These are phyloP conservation scores for Felis catus DNA, from an alignment of 2,113 vertebrate genomes.

Conservation along the genomic window DNA sequence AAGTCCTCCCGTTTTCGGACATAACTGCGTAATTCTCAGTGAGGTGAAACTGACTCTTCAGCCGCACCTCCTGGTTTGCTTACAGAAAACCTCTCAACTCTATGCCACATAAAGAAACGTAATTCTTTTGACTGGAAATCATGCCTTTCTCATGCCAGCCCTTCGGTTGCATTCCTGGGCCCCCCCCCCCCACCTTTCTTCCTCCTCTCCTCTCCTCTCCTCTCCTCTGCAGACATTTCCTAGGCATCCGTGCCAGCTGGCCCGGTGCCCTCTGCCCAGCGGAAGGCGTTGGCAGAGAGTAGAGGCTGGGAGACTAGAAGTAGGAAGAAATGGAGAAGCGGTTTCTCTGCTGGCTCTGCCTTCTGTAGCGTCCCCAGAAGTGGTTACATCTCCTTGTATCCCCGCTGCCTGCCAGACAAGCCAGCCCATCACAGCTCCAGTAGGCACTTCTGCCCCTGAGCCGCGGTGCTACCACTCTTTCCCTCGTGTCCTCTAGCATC, in stretches of 20 bases:
- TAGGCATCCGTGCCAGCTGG: accelerated
- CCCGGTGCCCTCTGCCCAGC: neutral
- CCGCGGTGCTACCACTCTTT: neutral
- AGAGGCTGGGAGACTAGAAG: accelerated
- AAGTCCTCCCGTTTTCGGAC: neutral
- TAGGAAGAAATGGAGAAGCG: neutral
- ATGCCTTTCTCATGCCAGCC: neutral
- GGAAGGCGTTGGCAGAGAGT: neutral
- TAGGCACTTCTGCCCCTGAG: neutral
- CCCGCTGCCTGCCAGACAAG: neutral
- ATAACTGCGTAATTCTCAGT: neutral
- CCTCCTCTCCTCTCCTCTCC: neutral
- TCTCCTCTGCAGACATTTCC: neutral
- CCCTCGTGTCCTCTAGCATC: neutral
- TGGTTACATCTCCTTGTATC: neutral
- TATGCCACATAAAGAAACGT: neutral
- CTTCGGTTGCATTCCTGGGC: neutral
- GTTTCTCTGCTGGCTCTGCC: neutral
- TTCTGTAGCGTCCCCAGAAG: neutral
- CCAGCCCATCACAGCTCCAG: neutral
- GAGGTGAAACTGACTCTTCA: neutral
- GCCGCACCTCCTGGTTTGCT: neutral
- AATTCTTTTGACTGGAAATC: neutral
- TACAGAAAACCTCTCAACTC: neutral
- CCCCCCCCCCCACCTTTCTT: accelerated